phyloP scores from a whole-genome alignment of 2,797 vertebrate genomes.

The Serranus cabrilla region DNA sequence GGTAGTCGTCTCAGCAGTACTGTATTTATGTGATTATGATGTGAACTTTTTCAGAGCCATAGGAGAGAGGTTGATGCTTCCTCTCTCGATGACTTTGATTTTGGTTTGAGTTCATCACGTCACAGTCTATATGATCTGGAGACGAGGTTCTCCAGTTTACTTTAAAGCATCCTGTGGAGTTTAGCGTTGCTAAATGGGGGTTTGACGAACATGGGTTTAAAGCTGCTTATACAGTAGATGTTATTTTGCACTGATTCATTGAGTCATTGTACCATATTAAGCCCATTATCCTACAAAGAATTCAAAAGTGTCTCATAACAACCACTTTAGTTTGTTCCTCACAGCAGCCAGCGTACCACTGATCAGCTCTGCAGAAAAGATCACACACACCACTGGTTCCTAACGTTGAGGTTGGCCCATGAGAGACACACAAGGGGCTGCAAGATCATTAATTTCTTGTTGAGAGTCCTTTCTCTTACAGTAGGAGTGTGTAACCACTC shows the following conservation, averaged over 20 bases:
- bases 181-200: background rate
- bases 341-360: background rate
- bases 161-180: conserved; percentile 4
- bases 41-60: conserved; percentile 77
- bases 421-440: background rate
- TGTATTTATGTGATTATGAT: conserved; percentile 67
- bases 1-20: conserved; percentile 67
- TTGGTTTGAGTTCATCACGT: conserved; percentile 22
- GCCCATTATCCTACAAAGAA: conserved; percentile 1
- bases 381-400: conserved; percentile 10
- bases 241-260: conserved; percentile 16
- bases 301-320: background rate
- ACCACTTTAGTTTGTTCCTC: background rate
- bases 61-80: conserved; percentile 60
- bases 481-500: no score
- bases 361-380: background rate
- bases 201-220: conserved; percentile 8
- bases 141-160: conserved; percentile 2
- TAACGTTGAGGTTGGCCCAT: background rate
- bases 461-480: no score
- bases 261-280: background rate
- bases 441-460: background rate
- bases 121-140: background rate
- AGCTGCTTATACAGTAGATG: conserved; percentile 27
- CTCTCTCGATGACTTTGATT: conserved; percentile 7